phyloP scores from a whole-genome alignment of 2,797 vertebrate genomes.

The Glossophaga mutica region DNA sequence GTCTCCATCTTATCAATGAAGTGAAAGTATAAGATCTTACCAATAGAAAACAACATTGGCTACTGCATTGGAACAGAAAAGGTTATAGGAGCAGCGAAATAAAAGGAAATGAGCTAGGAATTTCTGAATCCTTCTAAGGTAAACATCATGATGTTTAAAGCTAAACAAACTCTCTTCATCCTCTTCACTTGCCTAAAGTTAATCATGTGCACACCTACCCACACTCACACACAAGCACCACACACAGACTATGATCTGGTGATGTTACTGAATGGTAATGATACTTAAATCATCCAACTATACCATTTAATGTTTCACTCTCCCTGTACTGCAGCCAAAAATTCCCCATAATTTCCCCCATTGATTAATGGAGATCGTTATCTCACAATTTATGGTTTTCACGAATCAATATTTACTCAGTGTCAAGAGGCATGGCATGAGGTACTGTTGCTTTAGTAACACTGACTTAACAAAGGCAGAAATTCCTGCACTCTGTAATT shows the following conservation, averaged over 20 bases:
- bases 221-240: not conserved
- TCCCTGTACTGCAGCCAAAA: not conserved
- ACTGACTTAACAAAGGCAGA: not conserved
- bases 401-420: constrained; percentile 54
- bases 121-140: not conserved
- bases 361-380: constrained; percentile 56
- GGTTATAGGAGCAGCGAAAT: not conserved
- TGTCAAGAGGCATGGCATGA: not conserved
- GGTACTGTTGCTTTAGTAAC: not conserved
- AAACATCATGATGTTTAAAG: not conserved
- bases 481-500: not conserved
- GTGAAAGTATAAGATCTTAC: not conserved
- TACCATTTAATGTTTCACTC: not conserved
- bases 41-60: not conserved
- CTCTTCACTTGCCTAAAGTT: not conserved
- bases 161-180: not conserved
- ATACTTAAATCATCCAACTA: not conserved
- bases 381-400: constrained; percentile 26
- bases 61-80: not conserved
- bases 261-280: not conserved
- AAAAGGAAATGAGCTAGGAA: not conserved
- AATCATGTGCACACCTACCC: not conserved
- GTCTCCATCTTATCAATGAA: not conserved
- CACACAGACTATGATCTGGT: not conserved
- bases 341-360: not conserved